A percentile compares a stretch with the other conserved stretches of the same genome.
Evolutionary conservation across 2,888 invertebrate genomes (phyloP).

Genomic region (Anagyrus pseudococci): DNA sequence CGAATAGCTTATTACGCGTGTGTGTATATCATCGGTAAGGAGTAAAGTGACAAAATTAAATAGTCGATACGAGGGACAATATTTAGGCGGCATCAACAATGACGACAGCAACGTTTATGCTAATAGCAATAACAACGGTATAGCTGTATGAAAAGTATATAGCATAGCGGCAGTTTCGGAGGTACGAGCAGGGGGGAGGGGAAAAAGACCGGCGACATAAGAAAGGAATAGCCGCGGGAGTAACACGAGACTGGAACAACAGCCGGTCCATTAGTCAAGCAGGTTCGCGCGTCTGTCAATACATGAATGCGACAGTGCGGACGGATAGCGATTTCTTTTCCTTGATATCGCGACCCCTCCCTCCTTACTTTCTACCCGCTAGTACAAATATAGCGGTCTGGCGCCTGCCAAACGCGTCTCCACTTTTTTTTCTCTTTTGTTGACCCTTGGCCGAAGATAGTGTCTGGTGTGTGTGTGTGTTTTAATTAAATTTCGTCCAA

Average conservation of each 20-base stretch:
- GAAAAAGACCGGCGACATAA: conserved; percentile 31
- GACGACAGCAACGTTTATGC: too few species aligned
- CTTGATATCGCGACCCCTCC: conserved; percentile 30
- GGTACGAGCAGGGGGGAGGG: conserved; percentile 20
- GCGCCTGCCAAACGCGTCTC: neutral
- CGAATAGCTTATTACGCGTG: too few species aligned
- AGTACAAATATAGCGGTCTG: conserved; percentile 13
- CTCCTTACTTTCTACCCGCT: conserved; percentile 20
- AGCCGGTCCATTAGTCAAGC: conserved; percentile 62
- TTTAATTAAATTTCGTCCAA: too few species aligned
- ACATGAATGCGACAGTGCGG: conserved; percentile 53
- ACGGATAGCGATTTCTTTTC: conserved; percentile 41
- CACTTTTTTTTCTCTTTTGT: neutral
- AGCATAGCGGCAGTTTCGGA: too few species aligned
- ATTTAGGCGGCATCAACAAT: too few species aligned
- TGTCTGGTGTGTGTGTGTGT: too few species aligned
- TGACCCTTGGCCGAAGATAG: too few species aligned
- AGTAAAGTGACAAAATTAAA: too few species aligned
- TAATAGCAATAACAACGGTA: too few species aligned
- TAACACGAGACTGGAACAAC: conserved; percentile 60
- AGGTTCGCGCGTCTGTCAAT: conserved; percentile 58
- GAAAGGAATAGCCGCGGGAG: conserved; percentile 26
- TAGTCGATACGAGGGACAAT: too few species aligned
- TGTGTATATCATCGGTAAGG: too few species aligned
- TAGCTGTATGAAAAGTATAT: too few species aligned